Base-by-base conservation (phyloP, 2,113 vertebrate species). In the Rhadina sibilatrix region DNA sequence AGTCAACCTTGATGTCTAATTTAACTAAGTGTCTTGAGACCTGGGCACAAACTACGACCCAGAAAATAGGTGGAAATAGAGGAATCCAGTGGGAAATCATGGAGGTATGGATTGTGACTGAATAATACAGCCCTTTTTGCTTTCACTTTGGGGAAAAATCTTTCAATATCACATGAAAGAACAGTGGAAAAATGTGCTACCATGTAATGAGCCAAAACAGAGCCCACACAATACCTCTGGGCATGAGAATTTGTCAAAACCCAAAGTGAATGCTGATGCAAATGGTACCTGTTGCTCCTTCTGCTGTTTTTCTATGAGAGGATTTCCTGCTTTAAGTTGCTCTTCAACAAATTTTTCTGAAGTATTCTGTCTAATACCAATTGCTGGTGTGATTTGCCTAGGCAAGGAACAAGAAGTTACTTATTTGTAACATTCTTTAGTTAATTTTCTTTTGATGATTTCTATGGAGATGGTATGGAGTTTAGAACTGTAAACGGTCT, bases 271-370 rank as follows among this genome's bases (percentile, higher is more conserved):
- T 27, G 8, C 9, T 2, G 4, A 21, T 20, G 28, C 37, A 44
- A 71, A 12, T 11, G 21, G 47, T 96, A 98, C 97, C 97, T 97
- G 83, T 28, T 90, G 31, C 33, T 93, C 49, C 38, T 94, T 89
- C 44, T 93, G 86, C 12, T 86, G 60, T 11, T 92, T 86, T 71
- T 57, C 66, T 77, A 0, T 25, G 50, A 88, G 59, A 63, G 93
- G 53, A 63, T 83, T 75, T 56, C 96, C 94, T 60, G 50, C 53
- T 96, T 93, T 94, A 46, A 97, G 59, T 65, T 96, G 87, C 25
- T 97, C 87, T 89, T 97, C 87, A 85, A 94, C 35, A 94, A 96
- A 96, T 33, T 97, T 95, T 93, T 97, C 93, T 81, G 94, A 98
- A n/a, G 92, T 83, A 72, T 95, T 94, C 92, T 96, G 88, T 56